These are phyloP conservation scores for Hemistola chrysoprasaria DNA, from an alignment of 2,888 invertebrate species.

Conservation along the genomic window DNA sequence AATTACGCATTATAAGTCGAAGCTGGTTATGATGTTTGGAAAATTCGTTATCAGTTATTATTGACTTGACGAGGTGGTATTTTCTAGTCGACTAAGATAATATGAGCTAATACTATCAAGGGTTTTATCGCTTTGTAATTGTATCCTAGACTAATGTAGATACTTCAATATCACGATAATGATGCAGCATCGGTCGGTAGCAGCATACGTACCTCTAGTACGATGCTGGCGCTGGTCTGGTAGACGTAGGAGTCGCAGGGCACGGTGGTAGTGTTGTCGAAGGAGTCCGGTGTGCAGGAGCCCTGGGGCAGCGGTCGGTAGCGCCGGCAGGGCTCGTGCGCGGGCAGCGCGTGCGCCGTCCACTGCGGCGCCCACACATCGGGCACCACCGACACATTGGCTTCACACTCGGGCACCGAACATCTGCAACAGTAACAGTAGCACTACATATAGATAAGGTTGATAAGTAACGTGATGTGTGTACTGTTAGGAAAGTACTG, in stretches of 20 bases:
- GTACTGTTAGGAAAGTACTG: too few relatives aligned
- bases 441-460: too few relatives aligned
- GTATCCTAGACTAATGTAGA: too few relatives aligned
- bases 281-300: constrained; percentile 53
- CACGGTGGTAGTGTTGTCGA: constrained; percentile 51
- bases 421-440: constrained; percentile 71
- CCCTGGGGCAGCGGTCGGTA: constrained; percentile 34
- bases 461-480: too few relatives aligned
- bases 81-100: too few relatives aligned
- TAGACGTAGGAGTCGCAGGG: constrained; percentile 73
- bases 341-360: constrained; percentile 49
- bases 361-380: constrained; percentile 47
- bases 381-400: constrained; percentile 33
- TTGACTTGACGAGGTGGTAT: too few relatives aligned
- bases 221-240: constrained; percentile 72
- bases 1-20: too few relatives aligned
- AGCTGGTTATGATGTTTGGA: too few relatives aligned
- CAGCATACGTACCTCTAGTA: constrained; percentile 67
- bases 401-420: constrained; percentile 77
- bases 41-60: too few relatives aligned
- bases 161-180: too few relatives aligned
- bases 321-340: constrained; percentile 52
- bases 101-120: too few relatives aligned
- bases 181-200: background rate
- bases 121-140: too few relatives aligned